Evolutionary conservation across 2,888 invertebrate genomes (phyloP), one percentile per base, ranked within the genome.

Genomic region (Aricia artaxerxes): DNA sequence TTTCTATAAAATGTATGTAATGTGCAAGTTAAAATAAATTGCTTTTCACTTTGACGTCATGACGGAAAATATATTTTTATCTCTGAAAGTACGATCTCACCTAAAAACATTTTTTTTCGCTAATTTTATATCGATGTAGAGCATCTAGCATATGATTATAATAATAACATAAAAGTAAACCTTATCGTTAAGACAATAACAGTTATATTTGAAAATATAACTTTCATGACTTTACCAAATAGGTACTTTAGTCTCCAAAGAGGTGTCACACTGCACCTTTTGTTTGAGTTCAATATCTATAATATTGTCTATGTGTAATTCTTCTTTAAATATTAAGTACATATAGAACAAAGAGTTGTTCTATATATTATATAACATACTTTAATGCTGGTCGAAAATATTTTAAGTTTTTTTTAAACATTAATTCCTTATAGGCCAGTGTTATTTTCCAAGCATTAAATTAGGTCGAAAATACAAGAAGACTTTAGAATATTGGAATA

Each of bases 221-320:
- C 31, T 64, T 24, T 64, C 31, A 61, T 24, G 61, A 61, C 61
- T 24, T 64, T 64, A 69, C 35, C 13, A 38, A 69, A 69, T 69
- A n/a, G n/a, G n/a, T n/a, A 69, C 35, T 92, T 90, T 90, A 88
- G 88, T 91, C 92, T 91, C 91, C 89, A 92, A 89, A 87, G 89
- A 92, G 91, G 88, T 88, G 90, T 91, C 92, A 90, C 84, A 87
- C 85, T 69, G 69, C 69, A 69, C 69, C 69, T 69, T 87, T 86
- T 89, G 87, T 92, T 90, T 91, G 87, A 88, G 84, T 88, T 91
- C 89, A 84, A 87, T 86, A 89, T 89, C 85, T 88, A 88, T 90
- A 91, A 35, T 69, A 38, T 11, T 31, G 69, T 69, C 35, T 69
- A 69, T 69, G 69, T 69, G 69, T 38, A 38, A 16, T 35, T 69